Evolutionary conservation across 1,140 invertebrate species (phyloP).

Genomic region (Periplaneta americana): DNA sequence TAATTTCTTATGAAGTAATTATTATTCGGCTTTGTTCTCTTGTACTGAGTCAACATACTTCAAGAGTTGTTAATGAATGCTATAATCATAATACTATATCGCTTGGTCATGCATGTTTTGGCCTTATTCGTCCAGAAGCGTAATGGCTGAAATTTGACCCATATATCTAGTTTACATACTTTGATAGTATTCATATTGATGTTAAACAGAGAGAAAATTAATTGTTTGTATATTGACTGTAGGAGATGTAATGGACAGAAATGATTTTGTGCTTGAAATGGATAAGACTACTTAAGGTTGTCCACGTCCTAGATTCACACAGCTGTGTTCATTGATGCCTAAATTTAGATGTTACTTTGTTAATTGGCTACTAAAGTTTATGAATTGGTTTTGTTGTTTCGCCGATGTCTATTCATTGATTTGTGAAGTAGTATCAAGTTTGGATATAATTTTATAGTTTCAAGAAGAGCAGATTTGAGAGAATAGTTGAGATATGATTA

Average conservation of each 20-base stretch:
- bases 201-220: neutral
- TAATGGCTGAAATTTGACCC: conserved; percentile 18
- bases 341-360: neutral
- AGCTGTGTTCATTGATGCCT: neutral
- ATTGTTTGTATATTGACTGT: neutral
- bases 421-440: no score
- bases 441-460: no score
- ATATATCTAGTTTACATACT: conserved; percentile 5
- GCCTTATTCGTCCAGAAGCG: conserved; percentile 10
- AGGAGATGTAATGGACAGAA: neutral
- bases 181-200: neutral
- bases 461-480: no score
- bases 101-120: conserved; percentile 2
- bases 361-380: neutral
- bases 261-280: neutral
- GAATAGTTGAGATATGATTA: no score
- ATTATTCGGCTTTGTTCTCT: neutral
- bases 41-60: neutral
- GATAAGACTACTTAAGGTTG: neutral
- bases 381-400: neutral
- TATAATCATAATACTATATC: neutral
- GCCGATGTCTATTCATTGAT: neutral
- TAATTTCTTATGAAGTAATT: neutral
- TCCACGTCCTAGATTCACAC: neutral
- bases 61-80: neutral